phyloP scores from a whole-genome alignment of 2,113 vertebrate genomes.

The Oncorhynchus mykiss region DNA sequence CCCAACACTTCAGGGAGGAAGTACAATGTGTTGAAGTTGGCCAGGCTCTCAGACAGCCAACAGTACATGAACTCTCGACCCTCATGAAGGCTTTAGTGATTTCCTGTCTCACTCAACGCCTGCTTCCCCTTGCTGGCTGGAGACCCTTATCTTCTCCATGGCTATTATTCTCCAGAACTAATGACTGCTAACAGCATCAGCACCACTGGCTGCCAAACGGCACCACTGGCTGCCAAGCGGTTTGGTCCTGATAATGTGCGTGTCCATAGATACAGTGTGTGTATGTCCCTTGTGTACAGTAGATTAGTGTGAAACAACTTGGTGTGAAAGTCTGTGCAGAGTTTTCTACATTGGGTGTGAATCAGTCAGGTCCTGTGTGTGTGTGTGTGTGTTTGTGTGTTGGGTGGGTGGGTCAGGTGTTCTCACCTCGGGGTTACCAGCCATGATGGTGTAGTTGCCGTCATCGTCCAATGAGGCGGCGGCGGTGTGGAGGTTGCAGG shows the following conservation, averaged over 20 bases:
- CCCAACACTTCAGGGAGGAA: neutral
- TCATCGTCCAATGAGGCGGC: slow-evolving; percentile 91
- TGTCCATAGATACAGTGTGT: neutral
- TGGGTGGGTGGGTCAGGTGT: neutral
- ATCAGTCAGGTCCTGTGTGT: neutral
- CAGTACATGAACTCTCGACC: slow-evolving; percentile 43
- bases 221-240: too few relatives aligned
- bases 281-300: neutral
- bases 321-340: too few relatives aligned
- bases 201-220: neutral
- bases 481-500: slow-evolving; percentile 85
- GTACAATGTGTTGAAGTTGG: slow-evolving; percentile 4
- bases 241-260: neutral
- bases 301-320: neutral
- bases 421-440: slow-evolving; percentile 88
- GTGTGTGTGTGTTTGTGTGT: slow-evolving; percentile 6
- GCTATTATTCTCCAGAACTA: slow-evolving; percentile 33
- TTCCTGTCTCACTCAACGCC: slow-evolving; percentile 55
- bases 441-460: slow-evolving; percentile 98
- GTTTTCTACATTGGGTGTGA: too few relatives aligned
- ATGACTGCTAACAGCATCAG: slow-evolving; percentile 12
- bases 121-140: slow-evolving; percentile 43
- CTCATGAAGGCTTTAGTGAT: slow-evolving; percentile 32
- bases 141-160: slow-evolving; percentile 31
- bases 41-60: slow-evolving; percentile 9